These are phyloP conservation scores for Diarsia dahlii DNA, from an alignment of 2,888 invertebrate species.

Conservation along the genomic window DNA sequence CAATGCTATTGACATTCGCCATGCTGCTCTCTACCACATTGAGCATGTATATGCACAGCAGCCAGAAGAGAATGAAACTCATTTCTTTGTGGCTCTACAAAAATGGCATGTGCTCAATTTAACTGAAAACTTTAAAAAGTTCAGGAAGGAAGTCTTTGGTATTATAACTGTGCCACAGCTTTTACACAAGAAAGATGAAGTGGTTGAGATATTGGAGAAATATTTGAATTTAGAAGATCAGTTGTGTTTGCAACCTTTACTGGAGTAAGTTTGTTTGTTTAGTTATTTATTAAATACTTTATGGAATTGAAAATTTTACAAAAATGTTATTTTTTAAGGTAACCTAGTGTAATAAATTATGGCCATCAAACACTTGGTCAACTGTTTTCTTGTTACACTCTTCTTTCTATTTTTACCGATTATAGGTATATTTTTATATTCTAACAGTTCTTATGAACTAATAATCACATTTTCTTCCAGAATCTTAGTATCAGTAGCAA, in stretches of 20 bases:
- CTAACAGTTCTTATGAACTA: neutral
- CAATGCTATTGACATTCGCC: slow-evolving; percentile 94
- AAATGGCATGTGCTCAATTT: slow-evolving; percentile 98
- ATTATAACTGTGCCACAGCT: slow-evolving; percentile 96
- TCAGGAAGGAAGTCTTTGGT: slow-evolving; percentile 94
- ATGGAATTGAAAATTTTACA: neutral
- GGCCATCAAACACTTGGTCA: neutral
- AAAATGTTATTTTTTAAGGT: neutral
- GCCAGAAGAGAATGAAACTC: slow-evolving; percentile 93
- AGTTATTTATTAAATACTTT: neutral
- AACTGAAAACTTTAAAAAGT: slow-evolving; percentile 94
- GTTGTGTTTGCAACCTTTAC: slow-evolving; percentile 94
- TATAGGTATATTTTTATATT: neutral
- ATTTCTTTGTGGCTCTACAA: slow-evolving; percentile 95
- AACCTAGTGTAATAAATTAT: neutral
- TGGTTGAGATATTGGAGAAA: slow-evolving; percentile 93
- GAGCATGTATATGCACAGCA: slow-evolving; percentile 94
- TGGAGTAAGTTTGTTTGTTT: slow-evolving; percentile 93
- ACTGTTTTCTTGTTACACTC: neutral
- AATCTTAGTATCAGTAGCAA: slow-evolving; percentile 95
- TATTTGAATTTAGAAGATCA: slow-evolving; percentile 94
- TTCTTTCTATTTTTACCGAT: neutral
- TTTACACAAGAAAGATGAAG: slow-evolving; percentile 94
- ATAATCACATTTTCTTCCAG: slow-evolving; percentile 84
- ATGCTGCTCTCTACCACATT: slow-evolving; percentile 96